A percentile compares a stretch with the other conserved stretches of the same genome.
Evolutionary conservation across 1,140 invertebrate species (phyloP).

Genomic region (Batillaria attramentaria): DNA sequence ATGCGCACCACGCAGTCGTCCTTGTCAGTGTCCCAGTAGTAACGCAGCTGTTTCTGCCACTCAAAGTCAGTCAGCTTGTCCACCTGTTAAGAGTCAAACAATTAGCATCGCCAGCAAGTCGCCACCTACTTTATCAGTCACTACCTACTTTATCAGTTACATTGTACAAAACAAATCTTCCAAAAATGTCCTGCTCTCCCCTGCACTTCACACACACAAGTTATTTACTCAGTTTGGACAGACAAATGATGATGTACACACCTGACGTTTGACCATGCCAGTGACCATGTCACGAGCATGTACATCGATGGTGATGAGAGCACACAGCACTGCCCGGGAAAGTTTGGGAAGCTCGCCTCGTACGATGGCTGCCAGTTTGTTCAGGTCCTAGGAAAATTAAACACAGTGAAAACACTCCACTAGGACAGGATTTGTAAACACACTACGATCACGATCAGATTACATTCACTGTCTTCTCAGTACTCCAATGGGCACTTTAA

Average conservation of each 20-base stretch:
- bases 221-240: too few relatives aligned
- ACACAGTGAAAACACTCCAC: neutral
- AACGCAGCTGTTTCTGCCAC: slow-evolving; percentile 73
- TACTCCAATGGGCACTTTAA: too few relatives aligned
- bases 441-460: neutral
- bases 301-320: slow-evolving; percentile 90
- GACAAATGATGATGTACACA: slow-evolving; percentile 33
- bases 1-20: slow-evolving; percentile 71
- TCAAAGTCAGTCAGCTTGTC: slow-evolving; percentile 74
- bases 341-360: slow-evolving; percentile 80
- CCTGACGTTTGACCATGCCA: slow-evolving; percentile 76
- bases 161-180: too few relatives aligned
- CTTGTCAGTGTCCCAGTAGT: slow-evolving; percentile 71
- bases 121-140: too few relatives aligned
- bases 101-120: too few relatives aligned
- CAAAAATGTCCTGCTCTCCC: too few relatives aligned
- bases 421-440: neutral
- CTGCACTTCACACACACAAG: too few relatives aligned
- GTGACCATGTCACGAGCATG: slow-evolving; percentile 87
- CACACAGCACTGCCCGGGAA: slow-evolving; percentile 82
- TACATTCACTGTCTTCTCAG: too few relatives aligned
- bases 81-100: too few relatives aligned
- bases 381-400: slow-evolving; percentile 76
- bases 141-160: too few relatives aligned
- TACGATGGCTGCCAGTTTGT: slow-evolving; percentile 84